phyloP scores from a whole-genome alignment of 2,888 invertebrate species.

The Nephrotoma appendiculata region DNA sequence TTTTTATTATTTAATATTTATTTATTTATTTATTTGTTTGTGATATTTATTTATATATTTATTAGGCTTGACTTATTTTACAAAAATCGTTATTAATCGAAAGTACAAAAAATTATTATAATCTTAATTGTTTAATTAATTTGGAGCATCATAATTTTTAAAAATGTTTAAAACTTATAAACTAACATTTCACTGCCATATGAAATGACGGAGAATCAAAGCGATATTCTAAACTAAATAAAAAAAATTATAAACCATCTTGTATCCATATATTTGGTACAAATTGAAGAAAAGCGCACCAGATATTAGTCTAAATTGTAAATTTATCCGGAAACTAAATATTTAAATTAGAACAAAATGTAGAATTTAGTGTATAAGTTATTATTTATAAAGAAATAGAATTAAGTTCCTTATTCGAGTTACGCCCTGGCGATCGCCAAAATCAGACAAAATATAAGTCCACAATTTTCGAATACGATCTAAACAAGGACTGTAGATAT shows the following conservation, averaged over 20 bases:
- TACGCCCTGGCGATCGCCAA: neutral
- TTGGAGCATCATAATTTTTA: neutral
- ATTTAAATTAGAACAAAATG: neutral
- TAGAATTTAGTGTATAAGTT: neutral
- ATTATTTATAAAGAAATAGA: neutral
- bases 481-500: neutral
- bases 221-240: neutral
- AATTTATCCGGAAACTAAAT: neutral
- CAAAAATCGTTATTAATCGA: neutral
- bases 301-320: neutral
- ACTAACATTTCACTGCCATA: neutral
- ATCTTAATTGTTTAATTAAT: neutral
- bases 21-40: neutral
- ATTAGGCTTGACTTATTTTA: neutral
- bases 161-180: neutral
- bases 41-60: neutral
- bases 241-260: neutral
- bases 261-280: neutral
- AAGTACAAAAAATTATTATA: neutral
- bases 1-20: neutral
- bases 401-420: neutral
- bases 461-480: neutral
- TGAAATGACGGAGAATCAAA: neutral
- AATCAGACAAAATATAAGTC: neutral
- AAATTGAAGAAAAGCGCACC: neutral